These are phyloP conservation scores for Callocephalon fimbriatum DNA, from an alignment of 2,113 vertebrate species.

Conservation along the genomic window DNA sequence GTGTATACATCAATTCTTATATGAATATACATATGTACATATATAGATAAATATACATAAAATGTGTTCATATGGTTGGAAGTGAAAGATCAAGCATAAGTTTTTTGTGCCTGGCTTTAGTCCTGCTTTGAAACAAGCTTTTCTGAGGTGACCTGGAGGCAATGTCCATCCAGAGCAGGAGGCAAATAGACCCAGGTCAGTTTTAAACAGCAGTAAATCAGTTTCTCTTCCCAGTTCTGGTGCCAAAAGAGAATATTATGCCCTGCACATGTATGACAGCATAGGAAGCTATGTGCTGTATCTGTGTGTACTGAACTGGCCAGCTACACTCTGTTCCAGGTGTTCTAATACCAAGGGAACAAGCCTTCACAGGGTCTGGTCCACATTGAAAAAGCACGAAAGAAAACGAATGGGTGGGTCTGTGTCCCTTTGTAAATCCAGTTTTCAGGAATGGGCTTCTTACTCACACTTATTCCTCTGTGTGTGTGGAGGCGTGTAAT, in stretches of 20 bases:
- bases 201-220: not conserved
- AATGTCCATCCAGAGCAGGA: not conserved
- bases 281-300: fast-evolving
- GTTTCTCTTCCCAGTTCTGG: not conserved
- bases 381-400: not conserved
- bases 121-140: not conserved
- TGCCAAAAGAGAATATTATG: not conserved
- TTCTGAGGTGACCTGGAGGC: not conserved
- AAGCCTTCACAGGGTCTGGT: not conserved
- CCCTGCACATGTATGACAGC: not conserved
- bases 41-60: not conserved
- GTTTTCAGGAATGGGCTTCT: not conserved
- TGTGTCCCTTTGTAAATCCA: not conserved
- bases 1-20: not conserved
- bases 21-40: not conserved
- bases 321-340: not conserved
- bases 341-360: fast-evolving
- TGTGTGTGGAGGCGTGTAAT: not conserved
- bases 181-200: not conserved
- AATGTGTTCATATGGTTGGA: not conserved
- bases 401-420: not conserved
- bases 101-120: not conserved
- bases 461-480: not conserved
- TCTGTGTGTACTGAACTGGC: not conserved
- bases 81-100: not conserved